Evolutionary conservation across 2,888 invertebrate species (phyloP).

Genomic region (Perdita meconis): DNA sequence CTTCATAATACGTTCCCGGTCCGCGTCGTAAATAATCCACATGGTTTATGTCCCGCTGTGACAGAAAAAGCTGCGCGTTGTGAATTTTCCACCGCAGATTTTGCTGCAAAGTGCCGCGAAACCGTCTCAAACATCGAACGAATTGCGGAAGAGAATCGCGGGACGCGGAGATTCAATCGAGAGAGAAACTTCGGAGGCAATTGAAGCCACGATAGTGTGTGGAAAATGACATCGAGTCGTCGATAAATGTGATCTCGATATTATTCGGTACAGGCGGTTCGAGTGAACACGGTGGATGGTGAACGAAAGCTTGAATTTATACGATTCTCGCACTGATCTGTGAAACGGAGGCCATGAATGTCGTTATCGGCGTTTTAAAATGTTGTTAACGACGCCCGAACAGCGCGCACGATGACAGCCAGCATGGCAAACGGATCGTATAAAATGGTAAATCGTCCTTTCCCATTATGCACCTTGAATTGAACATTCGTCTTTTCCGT

Average conservation of each 20-base stretch:
- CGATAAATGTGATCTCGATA: constrained; percentile 19
- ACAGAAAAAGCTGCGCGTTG: constrained; percentile 2
- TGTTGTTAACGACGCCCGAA: constrained; percentile 40
- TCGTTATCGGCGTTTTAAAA: constrained; percentile 40
- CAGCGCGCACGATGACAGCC: constrained; percentile 60
- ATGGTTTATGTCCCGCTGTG: constrained; percentile 35
- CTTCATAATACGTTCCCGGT: constrained; percentile 32
- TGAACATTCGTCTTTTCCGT: neutral
- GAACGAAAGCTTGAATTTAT: constrained; percentile 21
- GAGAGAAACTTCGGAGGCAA: neutral
- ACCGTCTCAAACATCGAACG: neutral
- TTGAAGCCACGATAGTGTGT: constrained; percentile 4
- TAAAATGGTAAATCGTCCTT: constrained; percentile 70
- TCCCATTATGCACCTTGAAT: neutral
- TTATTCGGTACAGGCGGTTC: constrained; percentile 1
- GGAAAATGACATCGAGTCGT: constrained; percentile 17
- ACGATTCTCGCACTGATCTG: constrained; percentile 13
- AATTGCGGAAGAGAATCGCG: too few relatives aligned
- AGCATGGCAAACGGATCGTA: constrained; percentile 52
- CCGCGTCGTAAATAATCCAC: constrained; percentile 27
- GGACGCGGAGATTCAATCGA: neutral
- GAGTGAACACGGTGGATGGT: constrained; percentile 33
- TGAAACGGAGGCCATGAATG: neutral
- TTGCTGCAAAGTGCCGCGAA: neutral
- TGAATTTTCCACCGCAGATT: neutral